Evolutionary conservation across 2,797 vertebrate genomes (phyloP).

Genomic region (Anisognathus igniventris): DNA sequence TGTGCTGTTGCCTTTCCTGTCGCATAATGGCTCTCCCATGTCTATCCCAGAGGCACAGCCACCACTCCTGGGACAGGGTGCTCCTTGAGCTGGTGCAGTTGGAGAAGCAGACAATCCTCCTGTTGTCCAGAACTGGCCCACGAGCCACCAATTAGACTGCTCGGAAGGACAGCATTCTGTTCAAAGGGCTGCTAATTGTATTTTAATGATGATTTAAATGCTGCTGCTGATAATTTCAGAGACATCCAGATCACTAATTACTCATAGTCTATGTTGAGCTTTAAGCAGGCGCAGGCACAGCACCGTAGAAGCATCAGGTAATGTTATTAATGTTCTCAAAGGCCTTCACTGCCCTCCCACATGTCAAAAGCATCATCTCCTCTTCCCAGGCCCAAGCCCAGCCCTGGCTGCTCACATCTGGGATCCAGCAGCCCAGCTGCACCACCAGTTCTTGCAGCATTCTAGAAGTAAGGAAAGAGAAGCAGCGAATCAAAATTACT

Average conservation of each 20-base stretch:
- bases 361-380: background rate
- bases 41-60: background rate
- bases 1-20: background rate
- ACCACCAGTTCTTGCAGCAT: background rate
- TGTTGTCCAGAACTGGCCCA: background rate
- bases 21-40: background rate
- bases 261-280: background rate
- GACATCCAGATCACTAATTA: background rate
- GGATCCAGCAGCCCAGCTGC: background rate
- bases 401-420: background rate
- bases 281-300: background rate
- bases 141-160: background rate
- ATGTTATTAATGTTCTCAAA: background rate
- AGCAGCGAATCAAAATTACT: background rate
- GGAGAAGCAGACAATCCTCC: background rate
- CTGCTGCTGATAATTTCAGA: background rate
- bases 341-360: background rate
- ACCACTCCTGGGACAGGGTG: background rate
- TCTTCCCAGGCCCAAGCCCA: background rate
- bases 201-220: background rate
- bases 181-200: slow-evolving; percentile 3
- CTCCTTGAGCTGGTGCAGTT: background rate
- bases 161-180: background rate
- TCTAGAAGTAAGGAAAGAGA: background rate
- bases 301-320: background rate